Evolutionary conservation across 1,140 invertebrate species (phyloP).

Genomic region (Drosophila bipectinata): DNA sequence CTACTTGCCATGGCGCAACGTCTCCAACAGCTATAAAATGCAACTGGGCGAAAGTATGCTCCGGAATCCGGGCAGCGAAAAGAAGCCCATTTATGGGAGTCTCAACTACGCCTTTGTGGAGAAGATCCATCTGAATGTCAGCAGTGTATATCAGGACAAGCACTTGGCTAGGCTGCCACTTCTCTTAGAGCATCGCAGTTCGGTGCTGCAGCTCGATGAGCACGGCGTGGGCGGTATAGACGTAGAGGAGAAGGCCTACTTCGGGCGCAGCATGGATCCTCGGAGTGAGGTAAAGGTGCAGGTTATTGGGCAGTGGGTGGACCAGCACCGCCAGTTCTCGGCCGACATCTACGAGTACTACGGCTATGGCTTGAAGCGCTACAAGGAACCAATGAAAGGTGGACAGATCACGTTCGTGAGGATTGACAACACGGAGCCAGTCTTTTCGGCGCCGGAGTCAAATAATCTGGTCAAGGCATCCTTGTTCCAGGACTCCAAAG

Average conservation of each 20-base stretch:
- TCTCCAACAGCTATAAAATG: slow-evolving; percentile 75
- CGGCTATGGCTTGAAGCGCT: slow-evolving; percentile 62
- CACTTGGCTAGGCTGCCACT: slow-evolving; percentile 54
- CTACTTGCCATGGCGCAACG: slow-evolving; percentile 73
- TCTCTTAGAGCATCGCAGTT: slow-evolving; percentile 68
- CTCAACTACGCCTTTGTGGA: slow-evolving; percentile 71
- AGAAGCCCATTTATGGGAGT: slow-evolving; percentile 76
- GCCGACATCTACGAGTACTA: slow-evolving; percentile 79
- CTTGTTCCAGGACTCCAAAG: slow-evolving; percentile 42
- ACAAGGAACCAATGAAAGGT: slow-evolving; percentile 36
- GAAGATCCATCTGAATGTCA: slow-evolving; percentile 67
- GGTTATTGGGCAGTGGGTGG: slow-evolving; percentile 75
- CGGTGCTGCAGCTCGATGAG: slow-evolving; percentile 64
- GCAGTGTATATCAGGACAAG: slow-evolving; percentile 39
- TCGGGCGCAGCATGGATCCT: slow-evolving; percentile 73
- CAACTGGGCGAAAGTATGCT: slow-evolving; percentile 55
- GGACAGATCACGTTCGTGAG: slow-evolving; percentile 60
- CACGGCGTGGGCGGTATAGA: slow-evolving; percentile 68
- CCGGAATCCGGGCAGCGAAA: slow-evolving; percentile 65
- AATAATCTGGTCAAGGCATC: slow-evolving; percentile 61
- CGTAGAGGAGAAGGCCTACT: slow-evolving; percentile 68
- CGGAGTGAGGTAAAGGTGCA: slow-evolving; percentile 68
- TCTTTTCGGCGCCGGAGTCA: slow-evolving; percentile 68
- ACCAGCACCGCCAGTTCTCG: slow-evolving; percentile 66
- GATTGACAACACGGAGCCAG: slow-evolving; percentile 73